These are phyloP conservation scores for Phyllotreta striolata DNA, from an alignment of 2,888 invertebrate species.

Conservation along the genomic window DNA sequence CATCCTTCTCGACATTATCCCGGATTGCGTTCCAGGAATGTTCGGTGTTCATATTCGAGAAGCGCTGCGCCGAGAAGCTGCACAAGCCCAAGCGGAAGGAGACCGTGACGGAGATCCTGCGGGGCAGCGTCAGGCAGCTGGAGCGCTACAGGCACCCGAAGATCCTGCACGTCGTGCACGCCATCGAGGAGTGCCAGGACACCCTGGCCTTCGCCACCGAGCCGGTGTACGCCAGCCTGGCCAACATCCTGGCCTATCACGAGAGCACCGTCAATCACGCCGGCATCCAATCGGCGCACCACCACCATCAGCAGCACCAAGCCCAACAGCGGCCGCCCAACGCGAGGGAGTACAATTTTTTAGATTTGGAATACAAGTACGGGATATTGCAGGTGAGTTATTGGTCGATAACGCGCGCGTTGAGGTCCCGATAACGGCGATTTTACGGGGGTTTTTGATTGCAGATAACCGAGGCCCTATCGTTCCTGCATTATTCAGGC, in stretches of 20 bases:
- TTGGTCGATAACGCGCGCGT: too few relatives aligned
- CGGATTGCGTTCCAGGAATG: slow-evolving; percentile 76
- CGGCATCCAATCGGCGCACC: slow-evolving; percentile 61
- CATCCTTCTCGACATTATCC: too few relatives aligned
- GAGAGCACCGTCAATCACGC: slow-evolving; percentile 66
- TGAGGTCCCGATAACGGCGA: neutral
- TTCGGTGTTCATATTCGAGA: slow-evolving; percentile 93
- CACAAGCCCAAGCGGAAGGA: slow-evolving; percentile 93
- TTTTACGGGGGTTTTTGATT: slow-evolving; percentile 48
- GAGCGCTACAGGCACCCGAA: slow-evolving; percentile 88
- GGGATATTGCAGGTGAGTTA: slow-evolving; percentile 85
- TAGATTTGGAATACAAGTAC: slow-evolving; percentile 93
- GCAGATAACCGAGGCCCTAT: slow-evolving; percentile 94
- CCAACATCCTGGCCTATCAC: slow-evolving; percentile 86
- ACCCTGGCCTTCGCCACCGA: slow-evolving; percentile 95
- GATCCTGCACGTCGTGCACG: slow-evolving; percentile 73
- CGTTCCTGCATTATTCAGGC: slow-evolving; percentile 88
- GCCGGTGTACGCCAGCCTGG: slow-evolving; percentile 86
- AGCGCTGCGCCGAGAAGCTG: slow-evolving; percentile 88
- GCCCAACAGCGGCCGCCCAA: slow-evolving; percentile 66
- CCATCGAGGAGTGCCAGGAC: slow-evolving; percentile 83
- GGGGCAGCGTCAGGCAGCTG: slow-evolving; percentile 80
- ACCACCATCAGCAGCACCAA: slow-evolving; percentile 59
- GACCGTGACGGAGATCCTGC: slow-evolving; percentile 86
- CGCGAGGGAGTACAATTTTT: slow-evolving; percentile 84